phyloP scores from a whole-genome alignment of 2,113 vertebrate genomes.

The Dromiciops gliroides region DNA sequence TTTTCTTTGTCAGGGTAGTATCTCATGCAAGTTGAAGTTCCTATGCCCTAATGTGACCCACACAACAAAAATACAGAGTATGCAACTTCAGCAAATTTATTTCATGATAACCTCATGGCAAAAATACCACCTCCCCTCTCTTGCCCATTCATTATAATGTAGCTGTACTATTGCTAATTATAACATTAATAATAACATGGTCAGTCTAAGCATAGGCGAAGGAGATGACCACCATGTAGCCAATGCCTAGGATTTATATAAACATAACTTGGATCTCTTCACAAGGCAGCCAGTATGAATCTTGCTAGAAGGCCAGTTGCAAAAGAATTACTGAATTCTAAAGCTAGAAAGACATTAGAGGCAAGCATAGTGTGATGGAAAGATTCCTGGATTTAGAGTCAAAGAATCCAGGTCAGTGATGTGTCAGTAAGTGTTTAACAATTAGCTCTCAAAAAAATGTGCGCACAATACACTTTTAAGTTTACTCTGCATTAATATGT shows the following conservation, averaged over 20 bases:
- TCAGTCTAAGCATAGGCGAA: neutral
- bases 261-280: neutral
- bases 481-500: neutral
- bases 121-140: neutral
- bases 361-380: neutral
- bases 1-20: neutral
- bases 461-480: neutral
- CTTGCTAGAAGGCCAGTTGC: neutral
- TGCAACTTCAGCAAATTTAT: neutral
- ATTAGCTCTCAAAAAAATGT: neutral
- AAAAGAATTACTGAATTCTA: neutral
- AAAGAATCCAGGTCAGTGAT: neutral
- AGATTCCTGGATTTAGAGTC: neutral
- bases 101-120: neutral
- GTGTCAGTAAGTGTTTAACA: neutral
- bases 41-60: neutral
- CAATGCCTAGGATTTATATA: neutral
- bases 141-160: neutral
- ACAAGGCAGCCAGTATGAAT: neutral
- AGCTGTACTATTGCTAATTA: neutral
- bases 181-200: neutral
- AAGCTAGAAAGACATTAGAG: neutral
- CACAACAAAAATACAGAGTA: neutral
- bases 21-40: neutral
- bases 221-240: neutral